Percentiles rank a stretch among this genome's conserved stretches.
phyloP scores from a whole-genome alignment of 1,140 invertebrate genomes.

The Ephestia elutella region DNA sequence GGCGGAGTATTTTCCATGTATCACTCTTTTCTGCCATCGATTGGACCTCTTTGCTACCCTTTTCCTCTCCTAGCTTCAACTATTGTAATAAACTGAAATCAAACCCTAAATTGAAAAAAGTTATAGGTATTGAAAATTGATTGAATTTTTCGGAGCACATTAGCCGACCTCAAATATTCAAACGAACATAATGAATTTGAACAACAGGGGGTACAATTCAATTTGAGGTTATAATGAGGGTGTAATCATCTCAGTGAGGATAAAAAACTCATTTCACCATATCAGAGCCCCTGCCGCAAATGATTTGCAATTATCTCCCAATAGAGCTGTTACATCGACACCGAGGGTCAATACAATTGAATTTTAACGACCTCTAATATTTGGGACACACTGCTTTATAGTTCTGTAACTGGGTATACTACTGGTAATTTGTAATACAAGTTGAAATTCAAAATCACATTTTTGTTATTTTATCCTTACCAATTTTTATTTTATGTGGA shows the following conservation, averaged over 20 bases:
- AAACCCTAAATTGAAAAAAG: too few species aligned
- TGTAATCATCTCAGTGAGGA: neutral
- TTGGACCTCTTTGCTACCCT: too few species aligned
- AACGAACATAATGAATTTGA: neutral
- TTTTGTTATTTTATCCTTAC: too few species aligned
- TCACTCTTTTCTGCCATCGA: too few species aligned
- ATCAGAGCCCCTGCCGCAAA: slow-evolving; percentile 38
- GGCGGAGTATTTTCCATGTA: too few species aligned
- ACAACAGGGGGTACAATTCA: slow-evolving; percentile 1
- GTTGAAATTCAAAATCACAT: too few species aligned
- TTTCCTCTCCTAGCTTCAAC: too few species aligned
- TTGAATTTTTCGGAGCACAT: neutral
- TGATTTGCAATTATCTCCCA: slow-evolving; percentile 71
- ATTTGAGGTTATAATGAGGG: neutral
- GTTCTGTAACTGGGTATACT: neutral
- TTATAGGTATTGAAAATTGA: neutral
- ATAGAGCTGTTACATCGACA: slow-evolving; percentile 67
- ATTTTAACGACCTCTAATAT: slow-evolving; percentile 71
- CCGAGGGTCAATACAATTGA: slow-evolving; percentile 65
- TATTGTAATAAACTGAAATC: too few species aligned
- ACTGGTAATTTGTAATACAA: too few species aligned
- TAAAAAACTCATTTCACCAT: neutral
- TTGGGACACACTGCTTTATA: slow-evolving; percentile 28
- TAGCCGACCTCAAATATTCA: neutral
- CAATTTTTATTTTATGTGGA: too few species aligned